Evolutionary conservation across 2,113 vertebrate species (phyloP).

Genomic region (Neofelis nebulosa): DNA sequence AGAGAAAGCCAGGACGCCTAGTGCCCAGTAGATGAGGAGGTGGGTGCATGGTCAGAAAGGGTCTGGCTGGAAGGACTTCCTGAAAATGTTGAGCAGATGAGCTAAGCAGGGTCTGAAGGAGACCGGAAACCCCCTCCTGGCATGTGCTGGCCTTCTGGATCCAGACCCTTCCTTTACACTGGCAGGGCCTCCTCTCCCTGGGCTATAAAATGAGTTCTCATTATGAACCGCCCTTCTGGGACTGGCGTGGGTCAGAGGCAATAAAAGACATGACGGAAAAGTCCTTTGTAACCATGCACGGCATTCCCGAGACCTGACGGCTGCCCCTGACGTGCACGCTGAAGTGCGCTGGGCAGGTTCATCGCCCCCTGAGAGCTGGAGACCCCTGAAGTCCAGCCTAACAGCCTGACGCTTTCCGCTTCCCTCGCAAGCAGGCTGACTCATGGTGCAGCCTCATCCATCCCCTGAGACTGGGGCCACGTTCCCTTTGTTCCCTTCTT

Average conservation of each 20-base stretch:
- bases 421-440: background rate
- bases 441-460: background rate
- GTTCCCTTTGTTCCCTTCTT: background rate
- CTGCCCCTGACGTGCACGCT: conserved; percentile 14
- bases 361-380: background rate
- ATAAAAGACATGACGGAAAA: conserved; percentile 55
- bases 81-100: background rate
- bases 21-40: background rate
- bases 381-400: background rate
- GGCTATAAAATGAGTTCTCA: conserved; percentile 10
- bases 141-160: background rate
- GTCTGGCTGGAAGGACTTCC: background rate
- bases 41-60: background rate
- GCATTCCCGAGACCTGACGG: background rate
- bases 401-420: background rate
- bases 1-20: background rate
- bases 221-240: background rate
- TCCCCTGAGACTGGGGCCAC: background rate
- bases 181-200: background rate
- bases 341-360: background rate
- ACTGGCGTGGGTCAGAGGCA: background rate
- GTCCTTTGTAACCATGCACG: background rate
- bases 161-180: background rate
- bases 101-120: background rate
- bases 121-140: background rate